Evolutionary conservation across 1,140 invertebrate species (phyloP), one percentile per base, ranked within the genome.

Genomic region (Stegodyphus mimosarum): DNA sequence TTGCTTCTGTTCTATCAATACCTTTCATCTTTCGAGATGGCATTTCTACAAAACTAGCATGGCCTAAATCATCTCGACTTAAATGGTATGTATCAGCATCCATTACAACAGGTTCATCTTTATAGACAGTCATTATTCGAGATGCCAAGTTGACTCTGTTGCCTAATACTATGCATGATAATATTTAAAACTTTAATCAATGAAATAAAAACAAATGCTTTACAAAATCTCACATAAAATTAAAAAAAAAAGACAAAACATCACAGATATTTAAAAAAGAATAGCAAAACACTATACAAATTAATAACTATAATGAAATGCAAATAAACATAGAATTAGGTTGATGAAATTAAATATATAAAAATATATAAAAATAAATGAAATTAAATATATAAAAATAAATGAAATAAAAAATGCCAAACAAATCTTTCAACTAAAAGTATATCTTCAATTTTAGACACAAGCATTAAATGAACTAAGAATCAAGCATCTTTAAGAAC

Each of bases 131-230:
- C 85, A 86, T 86, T 4, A 86, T 48, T 2, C 85, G 85, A n/a
- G 76, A 52, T n/a, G 85, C 85, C 60, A 86, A 18, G n/a, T 86
- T 86, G 7, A 86, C 85, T 0, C 55, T 17, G 13, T 33, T n/a
- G 2, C 85, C 85, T 6, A 86, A 74, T 18, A 86, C 85, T 86
- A 15, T 7, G 60, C 50, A 76, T n/a, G 50, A 72, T 18, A 13
- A 49, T 13, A 72, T 50, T 72, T 13, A 72, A 50, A n/a, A 49
- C 9, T 49, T 72, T 49, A 49, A 15, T 72, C 15, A 18, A 9
- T 17, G 66, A 17, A 17, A 7, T 18, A 5, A 17, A 67, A n/a
- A 6, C 17, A 7, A 17, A 67, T 10, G 5, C 18, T 67, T n/a
- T 17, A 17, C 0, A 17, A 10, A 18, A 18, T 6, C 9, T 48